Conservation (phyloP, 2,888 invertebrate genomes). For the Hypomecis punctinalis region DNA sequence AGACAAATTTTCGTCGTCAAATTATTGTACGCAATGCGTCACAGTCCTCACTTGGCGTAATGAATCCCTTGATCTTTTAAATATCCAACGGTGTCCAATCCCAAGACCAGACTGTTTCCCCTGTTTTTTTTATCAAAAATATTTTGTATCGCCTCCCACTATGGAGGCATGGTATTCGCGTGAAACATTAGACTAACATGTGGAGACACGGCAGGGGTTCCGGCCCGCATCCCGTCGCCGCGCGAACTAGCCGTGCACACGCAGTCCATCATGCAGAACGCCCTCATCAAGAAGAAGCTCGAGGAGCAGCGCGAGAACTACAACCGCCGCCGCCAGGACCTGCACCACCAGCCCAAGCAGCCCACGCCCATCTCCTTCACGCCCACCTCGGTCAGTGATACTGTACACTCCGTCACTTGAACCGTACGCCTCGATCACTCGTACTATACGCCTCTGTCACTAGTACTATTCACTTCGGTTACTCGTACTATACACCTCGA, state of each 20-base stretch:
- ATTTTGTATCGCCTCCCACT: too few species aligned
- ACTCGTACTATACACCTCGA: too few species aligned
- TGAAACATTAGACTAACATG: background rate
- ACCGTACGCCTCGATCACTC: background rate
- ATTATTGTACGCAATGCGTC: too few species aligned
- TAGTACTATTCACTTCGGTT: too few species aligned
- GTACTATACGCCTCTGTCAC: background rate
- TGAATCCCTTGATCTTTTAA: too few species aligned
- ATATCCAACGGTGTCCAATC: too few species aligned
- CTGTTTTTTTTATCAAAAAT: too few species aligned
- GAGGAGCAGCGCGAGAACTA: conserved; percentile 95
- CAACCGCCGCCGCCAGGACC: conserved; percentile 90
- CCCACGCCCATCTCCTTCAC: conserved; percentile 92
- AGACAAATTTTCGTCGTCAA: too few species aligned
- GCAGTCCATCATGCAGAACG: conserved; percentile 94
- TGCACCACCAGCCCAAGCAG: conserved; percentile 67
- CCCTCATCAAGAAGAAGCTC: conserved; percentile 94
- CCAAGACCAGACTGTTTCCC: too few species aligned
- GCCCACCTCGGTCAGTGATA: conserved; percentile 90
- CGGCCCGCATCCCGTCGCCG: conserved; percentile 91
- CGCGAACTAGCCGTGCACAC: conserved; percentile 94
- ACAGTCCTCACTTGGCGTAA: background rate
- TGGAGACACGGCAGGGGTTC: conserved; percentile 78
- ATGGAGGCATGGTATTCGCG: background rate
- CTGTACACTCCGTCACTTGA: background rate